These are phyloP conservation scores for Orientallactaga sibirica DNA, from an alignment of 2,797 vertebrate genomes.

Conservation along the genomic window DNA sequence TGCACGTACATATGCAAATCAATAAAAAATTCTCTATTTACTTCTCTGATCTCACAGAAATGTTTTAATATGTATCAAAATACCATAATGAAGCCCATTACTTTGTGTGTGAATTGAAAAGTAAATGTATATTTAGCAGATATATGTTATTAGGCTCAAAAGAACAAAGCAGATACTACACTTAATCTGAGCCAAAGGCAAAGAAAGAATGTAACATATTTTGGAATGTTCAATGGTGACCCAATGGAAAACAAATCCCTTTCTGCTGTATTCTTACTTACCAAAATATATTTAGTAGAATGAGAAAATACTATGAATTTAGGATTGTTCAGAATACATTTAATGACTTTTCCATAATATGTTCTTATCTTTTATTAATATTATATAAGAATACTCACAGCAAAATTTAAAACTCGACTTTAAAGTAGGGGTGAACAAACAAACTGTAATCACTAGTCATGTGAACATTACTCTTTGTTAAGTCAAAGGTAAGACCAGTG, in stretches of 20 bases:
- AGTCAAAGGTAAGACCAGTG: conserved; percentile 24
- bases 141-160: not conserved
- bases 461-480: not conserved
- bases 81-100: not conserved
- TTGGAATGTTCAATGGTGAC: conserved; percentile 22
- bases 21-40: not conserved
- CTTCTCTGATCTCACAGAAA: not conserved
- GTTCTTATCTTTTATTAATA: conserved; percentile 11
- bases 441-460: conserved; percentile 16
- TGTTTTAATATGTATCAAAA: not conserved
- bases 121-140: not conserved
- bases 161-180: not conserved
- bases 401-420: conserved; percentile 40
- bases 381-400: not conserved
- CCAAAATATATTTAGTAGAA: conserved; percentile 22
- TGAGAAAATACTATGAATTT: not conserved
- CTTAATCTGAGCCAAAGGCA: not conserved
- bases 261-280: not conserved
- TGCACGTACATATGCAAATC: too few species aligned
- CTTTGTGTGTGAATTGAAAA: not conserved
- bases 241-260: conserved; percentile 39
- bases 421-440: conserved; percentile 38
- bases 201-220: not conserved
- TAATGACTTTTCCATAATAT: conserved; percentile 31
- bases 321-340: conserved; percentile 43